A percentile compares a stretch with the other conserved stretches of the same genome.
Conservation (phyloP, 2,888 invertebrate species). For the Caenorhabditis drosophilae region DNA sequence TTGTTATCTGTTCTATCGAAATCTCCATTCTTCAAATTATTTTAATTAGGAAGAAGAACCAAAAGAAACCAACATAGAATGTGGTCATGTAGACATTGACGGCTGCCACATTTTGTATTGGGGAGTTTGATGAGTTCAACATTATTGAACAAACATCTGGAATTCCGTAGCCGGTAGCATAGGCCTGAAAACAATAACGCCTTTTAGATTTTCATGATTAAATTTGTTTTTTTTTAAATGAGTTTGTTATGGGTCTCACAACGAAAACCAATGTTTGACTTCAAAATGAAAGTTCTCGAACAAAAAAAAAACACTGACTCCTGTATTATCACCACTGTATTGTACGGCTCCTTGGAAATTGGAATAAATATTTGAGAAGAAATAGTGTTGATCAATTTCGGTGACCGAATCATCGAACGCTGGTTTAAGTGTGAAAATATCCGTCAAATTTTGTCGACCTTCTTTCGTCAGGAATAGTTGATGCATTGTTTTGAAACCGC, state of each 20-base stretch:
- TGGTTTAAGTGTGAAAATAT: slow-evolving; percentile 33
- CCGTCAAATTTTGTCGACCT: slow-evolving; percentile 23
- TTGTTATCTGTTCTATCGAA: slow-evolving; percentile 36
- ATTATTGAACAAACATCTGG: slow-evolving; percentile 83
- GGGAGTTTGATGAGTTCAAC: slow-evolving; percentile 64
- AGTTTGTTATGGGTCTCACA: no score
- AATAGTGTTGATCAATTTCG: slow-evolving; percentile 76
- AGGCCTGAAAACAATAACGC: no score
- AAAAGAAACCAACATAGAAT: no score
- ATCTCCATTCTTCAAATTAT: neutral
- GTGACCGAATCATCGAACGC: slow-evolving; percentile 33
- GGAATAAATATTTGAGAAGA: slow-evolving; percentile 82
- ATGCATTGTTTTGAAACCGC: slow-evolving; percentile 34
- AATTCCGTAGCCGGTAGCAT: slow-evolving; percentile 76
- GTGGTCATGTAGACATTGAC: slow-evolving; percentile 72
- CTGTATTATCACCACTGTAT: slow-evolving; percentile 89
- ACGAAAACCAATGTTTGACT: no score
- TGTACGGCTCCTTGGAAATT: slow-evolving; percentile 88
- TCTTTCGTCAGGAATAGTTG: slow-evolving; percentile 26
- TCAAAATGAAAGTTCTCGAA: no score
- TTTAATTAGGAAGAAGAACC: slow-evolving; percentile 2
- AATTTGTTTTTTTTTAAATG: no score
- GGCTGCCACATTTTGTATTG: slow-evolving; percentile 30
- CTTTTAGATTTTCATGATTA: no score
- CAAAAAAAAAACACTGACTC: no score